Percentiles rank a stretch among this genome's conserved stretches.
phyloP scores from a whole-genome alignment of 2,797 vertebrate genomes.

The Denticeps clupeoides region DNA sequence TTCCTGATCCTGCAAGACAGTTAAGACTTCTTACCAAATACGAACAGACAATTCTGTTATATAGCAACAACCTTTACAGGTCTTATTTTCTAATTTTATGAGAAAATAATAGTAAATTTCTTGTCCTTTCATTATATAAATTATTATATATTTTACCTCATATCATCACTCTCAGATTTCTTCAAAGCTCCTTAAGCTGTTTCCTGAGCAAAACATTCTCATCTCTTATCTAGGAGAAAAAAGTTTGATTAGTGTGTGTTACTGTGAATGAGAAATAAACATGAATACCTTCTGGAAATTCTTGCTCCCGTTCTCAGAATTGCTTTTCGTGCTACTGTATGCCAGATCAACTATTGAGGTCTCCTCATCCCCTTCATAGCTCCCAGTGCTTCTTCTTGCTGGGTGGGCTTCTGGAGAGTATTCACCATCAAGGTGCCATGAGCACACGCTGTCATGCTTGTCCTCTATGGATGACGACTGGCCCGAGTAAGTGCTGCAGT shows the following conservation, averaged over 20 bases:
- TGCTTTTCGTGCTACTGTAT: slow-evolving; percentile 26
- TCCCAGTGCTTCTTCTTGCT: slow-evolving; percentile 21
- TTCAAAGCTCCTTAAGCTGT: slow-evolving; percentile 62
- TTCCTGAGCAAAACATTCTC: slow-evolving; percentile 72
- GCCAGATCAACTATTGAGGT: slow-evolving; percentile 36
- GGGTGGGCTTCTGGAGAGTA: slow-evolving; percentile 28
- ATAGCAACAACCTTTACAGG: too few species aligned
- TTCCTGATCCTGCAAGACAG: slow-evolving; percentile 51
- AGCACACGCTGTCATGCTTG: slow-evolving; percentile 33
- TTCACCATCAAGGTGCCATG: slow-evolving; percentile 28
- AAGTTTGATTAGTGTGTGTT: too few species aligned
- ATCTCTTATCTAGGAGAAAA: slow-evolving; percentile 64
- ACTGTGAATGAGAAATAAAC: too few species aligned
- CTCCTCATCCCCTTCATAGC: slow-evolving; percentile 50
- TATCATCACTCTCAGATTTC: slow-evolving; percentile 53
- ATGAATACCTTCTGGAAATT: slow-evolving; percentile 44
- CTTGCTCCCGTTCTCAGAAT: slow-evolving; percentile 18
- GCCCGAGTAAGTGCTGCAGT: slow-evolving; percentile 29
- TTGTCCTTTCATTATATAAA: not conserved
- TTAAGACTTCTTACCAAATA: not conserved
- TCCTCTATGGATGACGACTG: slow-evolving; percentile 42
- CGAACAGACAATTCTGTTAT: not conserved
- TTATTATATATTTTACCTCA: too few species aligned
- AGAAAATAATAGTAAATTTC: not conserved
- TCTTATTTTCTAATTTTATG: not conserved